A percentile compares a stretch with the other conserved stretches of the same genome.
These are phyloP conservation scores for Hylaeus anthracinus DNA, from an alignment of 1,140 invertebrate genomes.

Conservation along the genomic window DNA sequence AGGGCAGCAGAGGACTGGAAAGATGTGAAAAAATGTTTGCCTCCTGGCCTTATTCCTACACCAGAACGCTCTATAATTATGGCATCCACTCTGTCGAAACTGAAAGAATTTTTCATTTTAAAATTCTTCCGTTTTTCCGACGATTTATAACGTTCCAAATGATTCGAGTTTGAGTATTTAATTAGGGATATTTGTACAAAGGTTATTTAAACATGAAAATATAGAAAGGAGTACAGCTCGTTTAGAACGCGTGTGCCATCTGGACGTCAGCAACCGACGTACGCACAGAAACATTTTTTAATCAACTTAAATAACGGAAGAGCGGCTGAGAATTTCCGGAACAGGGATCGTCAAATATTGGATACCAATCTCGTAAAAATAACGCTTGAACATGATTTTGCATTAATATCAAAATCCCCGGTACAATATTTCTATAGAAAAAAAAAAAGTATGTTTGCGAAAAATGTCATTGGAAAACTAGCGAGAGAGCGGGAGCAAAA, in stretches of 20 bases:
- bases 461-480: not conserved
- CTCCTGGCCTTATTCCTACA: slow-evolving; percentile 1
- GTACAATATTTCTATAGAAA: not conserved
- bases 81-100: too few species aligned
- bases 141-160: too few species aligned
- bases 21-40: slow-evolving; percentile 23
- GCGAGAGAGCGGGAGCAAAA: not conserved
- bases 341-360: not conserved
- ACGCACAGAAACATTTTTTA: too few species aligned
- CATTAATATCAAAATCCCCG: slow-evolving; percentile 26
- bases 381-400: not conserved
- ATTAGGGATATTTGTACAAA: too few species aligned
- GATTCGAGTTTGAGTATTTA: too few species aligned
- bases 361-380: not conserved
- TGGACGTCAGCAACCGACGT: too few species aligned
- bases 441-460: not conserved
- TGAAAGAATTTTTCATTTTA: not conserved
- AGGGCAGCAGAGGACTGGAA: not conserved
- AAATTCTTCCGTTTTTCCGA: not conserved
- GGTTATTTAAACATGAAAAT: too few species aligned
- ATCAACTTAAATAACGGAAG: too few species aligned
- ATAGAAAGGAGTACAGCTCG: too few species aligned
- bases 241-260: too few species aligned
- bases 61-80: slow-evolving; percentile 1
- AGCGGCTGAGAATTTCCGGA: not conserved